These are phyloP conservation scores for Tenthredo livida DNA, from an alignment of 2,888 invertebrate genomes.

Conservation along the genomic window DNA sequence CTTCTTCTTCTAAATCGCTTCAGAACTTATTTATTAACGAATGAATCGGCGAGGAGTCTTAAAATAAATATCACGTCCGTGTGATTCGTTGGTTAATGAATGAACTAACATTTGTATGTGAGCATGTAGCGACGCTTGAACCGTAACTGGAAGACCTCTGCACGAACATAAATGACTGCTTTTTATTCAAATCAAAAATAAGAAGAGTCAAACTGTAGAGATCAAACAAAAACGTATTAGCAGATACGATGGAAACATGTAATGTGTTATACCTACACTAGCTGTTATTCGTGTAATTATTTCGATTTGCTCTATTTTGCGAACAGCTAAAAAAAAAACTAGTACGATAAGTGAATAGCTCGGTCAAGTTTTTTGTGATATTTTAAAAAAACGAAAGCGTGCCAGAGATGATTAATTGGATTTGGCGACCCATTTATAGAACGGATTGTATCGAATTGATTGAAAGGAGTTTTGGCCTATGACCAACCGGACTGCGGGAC, in stretches of 20 bases:
- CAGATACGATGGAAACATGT: background rate
- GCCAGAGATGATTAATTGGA: background rate
- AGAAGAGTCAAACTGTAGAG: background rate
- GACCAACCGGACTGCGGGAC: background rate
- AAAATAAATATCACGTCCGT: background rate
- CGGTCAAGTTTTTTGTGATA: background rate
- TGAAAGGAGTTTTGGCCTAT: background rate
- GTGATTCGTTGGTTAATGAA: slow-evolving; percentile 7
- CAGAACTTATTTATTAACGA: background rate
- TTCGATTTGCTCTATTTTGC: background rate
- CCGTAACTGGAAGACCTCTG: background rate
- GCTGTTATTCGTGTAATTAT: background rate
- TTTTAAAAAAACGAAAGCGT: background rate
- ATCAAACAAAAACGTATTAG: background rate
- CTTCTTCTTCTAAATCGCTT: background rate
- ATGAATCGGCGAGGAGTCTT: background rate
- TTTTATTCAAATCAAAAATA: background rate
- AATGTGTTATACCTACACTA: background rate
- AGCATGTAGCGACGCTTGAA: background rate
- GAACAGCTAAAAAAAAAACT: background rate
- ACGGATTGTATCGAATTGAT: slow-evolving; percentile 13
- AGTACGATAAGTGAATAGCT: background rate
- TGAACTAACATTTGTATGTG: slow-evolving; percentile 12
- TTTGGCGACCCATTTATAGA: background rate
- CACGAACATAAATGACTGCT: background rate